Evolutionary conservation across 2,113 vertebrate genomes (phyloP).

Genomic region (Trematomus loennbergii): DNA sequence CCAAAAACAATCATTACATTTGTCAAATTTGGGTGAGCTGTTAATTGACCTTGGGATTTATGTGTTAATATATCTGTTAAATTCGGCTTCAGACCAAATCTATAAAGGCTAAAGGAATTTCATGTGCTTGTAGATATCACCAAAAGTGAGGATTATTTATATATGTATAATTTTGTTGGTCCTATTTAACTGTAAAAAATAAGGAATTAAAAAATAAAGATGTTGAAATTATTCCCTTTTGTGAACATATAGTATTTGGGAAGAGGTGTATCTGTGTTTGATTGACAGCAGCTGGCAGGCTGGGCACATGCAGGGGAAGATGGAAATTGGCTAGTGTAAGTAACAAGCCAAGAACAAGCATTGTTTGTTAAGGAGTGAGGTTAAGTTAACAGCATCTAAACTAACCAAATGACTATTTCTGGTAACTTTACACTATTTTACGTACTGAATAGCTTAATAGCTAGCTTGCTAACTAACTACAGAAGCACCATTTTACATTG

Average conservation of each 20-base stretch:
- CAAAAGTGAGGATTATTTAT: too few relatives aligned
- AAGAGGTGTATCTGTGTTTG: background rate
- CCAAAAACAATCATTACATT: background rate
- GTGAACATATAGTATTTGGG: too few relatives aligned
- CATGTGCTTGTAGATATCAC: background rate
- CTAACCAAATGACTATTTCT: background rate
- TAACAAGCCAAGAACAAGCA: background rate
- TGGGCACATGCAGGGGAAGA: background rate
- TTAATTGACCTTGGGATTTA: background rate
- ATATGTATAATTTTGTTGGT: too few relatives aligned
- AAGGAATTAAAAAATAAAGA: background rate
- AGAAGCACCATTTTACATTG: background rate
- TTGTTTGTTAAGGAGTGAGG: background rate
- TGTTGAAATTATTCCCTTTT: too few relatives aligned
- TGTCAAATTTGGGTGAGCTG: background rate
- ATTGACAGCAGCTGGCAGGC: constrained; percentile 4
- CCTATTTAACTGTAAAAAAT: background rate
- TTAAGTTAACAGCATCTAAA: background rate
- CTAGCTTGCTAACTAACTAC: background rate
- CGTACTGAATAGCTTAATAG: background rate
- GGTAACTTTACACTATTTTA: background rate
- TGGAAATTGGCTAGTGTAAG: background rate
- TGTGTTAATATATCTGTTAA: background rate
- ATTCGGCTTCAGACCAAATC: background rate
- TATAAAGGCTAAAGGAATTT: background rate